Evolutionary conservation across 2,888 invertebrate species (phyloP), one percentile per base, ranked within the genome.

Genomic region (Melitaea athalia): DNA sequence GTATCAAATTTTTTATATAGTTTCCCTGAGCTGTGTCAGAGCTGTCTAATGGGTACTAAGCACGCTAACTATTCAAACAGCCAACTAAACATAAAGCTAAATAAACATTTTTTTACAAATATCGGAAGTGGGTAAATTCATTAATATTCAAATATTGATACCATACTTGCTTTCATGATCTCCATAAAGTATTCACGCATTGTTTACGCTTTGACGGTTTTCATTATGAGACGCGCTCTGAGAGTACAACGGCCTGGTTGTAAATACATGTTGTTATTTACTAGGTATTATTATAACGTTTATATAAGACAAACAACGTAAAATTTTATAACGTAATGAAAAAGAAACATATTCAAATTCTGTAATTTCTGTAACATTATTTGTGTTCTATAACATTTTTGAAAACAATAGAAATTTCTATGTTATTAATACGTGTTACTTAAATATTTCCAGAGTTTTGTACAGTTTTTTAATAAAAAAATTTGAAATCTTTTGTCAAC

Each of bases 191-290:
- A 45, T 55, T 53, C 52, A 71, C 71, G 68, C 68, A 72, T 74
- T 69, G 71, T 71, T 73, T 63, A 67, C 71, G 73, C 74, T 73
- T 67, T 61, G 66, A 31, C 24, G 45, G 24, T 57, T 61, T 17
- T 59, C 59, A 65, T 61, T 62, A 67, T 31, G 31, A 55, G 31
- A 55, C n/a, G 17, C 38, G 38, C 38, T 55, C 66, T 62, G 49
- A 31, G 33, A 17, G 66, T 55, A 61, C 66, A 62, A 62, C 53
- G 61, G 61, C 66, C 66, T 67, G 42, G 15, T 47, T 47, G n/a
- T 60, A n/a, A 31, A 47, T 57, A 57, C 57, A 15, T 57, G 15
- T n/a, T 15, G 7, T 15, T 38, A n/a, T n/a, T 24, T 10, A 31
- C 14, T 55, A 33, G 33, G 31, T 33, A 24, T 12, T 17, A 5